Evolutionary conservation across 2,888 invertebrate species (phyloP).

Genomic region (Aleiodes alternator): DNA sequence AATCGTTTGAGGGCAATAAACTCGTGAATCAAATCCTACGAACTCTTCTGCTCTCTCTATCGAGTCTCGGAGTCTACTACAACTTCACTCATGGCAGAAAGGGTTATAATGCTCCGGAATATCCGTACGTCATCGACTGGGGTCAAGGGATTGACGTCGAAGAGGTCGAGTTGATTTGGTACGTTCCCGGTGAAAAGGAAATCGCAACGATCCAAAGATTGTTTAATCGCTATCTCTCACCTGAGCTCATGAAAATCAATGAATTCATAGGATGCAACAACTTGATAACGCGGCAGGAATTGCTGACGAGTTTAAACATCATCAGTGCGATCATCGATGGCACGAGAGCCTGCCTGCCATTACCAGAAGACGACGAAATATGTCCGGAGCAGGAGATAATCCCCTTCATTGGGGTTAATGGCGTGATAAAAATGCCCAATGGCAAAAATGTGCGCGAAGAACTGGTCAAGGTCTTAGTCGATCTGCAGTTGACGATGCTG

Average conservation of each 20-base stretch:
- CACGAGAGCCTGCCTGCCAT: constrained; percentile 82
- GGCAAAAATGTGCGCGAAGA: constrained; percentile 83
- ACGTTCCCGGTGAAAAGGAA: constrained; percentile 84
- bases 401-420: constrained; percentile 64
- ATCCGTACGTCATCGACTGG: constrained; percentile 88
- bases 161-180: constrained; percentile 85
- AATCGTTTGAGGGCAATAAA: constrained; percentile 81
- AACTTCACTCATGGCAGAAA: constrained; percentile 77
- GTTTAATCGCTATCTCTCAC: constrained; percentile 81
- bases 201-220: constrained; percentile 82
- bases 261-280: constrained; percentile 75
- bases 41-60: constrained; percentile 79
- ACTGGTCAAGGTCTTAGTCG: constrained; percentile 79
- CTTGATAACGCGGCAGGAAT: constrained; percentile 80
- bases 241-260: constrained; percentile 80
- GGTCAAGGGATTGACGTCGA: constrained; percentile 83
- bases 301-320: constrained; percentile 82
- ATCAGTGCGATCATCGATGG: constrained; percentile 80
- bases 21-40: constrained; percentile 81
- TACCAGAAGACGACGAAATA: constrained; percentile 75
- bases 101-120: constrained; percentile 80
- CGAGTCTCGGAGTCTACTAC: constrained; percentile 77
- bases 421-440: constrained; percentile 78
- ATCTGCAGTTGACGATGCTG: constrained; percentile 82
- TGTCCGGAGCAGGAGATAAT: constrained; percentile 72